These are phyloP conservation scores for Apotomis turbidana DNA, from an alignment of 2,888 invertebrate species.

Conservation along the genomic window DNA sequence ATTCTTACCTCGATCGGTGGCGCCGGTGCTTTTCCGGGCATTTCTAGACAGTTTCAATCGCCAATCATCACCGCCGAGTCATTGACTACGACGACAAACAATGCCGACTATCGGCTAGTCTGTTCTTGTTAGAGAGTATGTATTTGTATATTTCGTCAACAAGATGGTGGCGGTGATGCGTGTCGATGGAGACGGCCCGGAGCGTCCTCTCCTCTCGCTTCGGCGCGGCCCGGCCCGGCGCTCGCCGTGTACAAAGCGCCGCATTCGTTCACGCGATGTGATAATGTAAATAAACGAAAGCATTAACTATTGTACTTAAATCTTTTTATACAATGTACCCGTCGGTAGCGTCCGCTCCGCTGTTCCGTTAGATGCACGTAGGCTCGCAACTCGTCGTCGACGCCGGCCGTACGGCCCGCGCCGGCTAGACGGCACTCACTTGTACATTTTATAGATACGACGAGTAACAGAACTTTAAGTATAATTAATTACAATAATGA, in stretches of 20 bases:
- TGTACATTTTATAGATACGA: constrained; percentile 69
- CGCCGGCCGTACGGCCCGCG: no score
- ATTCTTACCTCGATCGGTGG: constrained; percentile 35
- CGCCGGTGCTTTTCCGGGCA: constrained; percentile 28
- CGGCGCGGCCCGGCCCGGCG: constrained; percentile 23
- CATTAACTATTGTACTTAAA: constrained; percentile 58
- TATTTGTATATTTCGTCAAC: no score
- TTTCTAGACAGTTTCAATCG: constrained; percentile 16
- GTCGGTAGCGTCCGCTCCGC: constrained; percentile 47
- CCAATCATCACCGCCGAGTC: background rate
- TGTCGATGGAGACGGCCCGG: background rate
- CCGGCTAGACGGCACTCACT: constrained; percentile 51
- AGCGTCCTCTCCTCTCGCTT: constrained; percentile 2
- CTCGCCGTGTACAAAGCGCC: constrained; percentile 50
- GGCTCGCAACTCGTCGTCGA: constrained; percentile 21
- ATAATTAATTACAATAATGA: constrained; percentile 46
- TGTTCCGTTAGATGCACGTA: constrained; percentile 15
- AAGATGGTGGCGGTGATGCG: background rate
- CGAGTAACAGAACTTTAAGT: constrained; percentile 43
- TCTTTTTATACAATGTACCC: constrained; percentile 72
- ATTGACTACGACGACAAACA: background rate
- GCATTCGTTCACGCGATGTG: constrained; percentile 64
- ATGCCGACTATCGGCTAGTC: no score
- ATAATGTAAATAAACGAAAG: constrained; percentile 70
- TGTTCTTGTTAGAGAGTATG: background rate